Evolutionary conservation across 2,113 vertebrate species (phyloP), one percentile per base, ranked within the genome.

Genomic region (Datnioides undecimradiatus): DNA sequence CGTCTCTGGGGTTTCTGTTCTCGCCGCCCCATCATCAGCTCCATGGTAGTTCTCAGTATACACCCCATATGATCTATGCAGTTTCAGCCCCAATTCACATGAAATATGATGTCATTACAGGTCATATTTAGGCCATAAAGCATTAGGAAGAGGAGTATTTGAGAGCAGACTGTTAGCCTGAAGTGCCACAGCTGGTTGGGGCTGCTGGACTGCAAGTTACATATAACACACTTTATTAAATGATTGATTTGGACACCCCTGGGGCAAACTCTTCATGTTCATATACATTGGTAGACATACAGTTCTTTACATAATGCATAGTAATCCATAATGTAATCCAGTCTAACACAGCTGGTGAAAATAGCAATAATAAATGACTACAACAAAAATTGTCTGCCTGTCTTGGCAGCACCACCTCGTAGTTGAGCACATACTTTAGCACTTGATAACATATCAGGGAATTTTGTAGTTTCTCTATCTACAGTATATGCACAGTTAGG

Each of bases 371-470:
- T 77, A 80, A 85, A 89, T 52, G 59, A 86, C 81, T 71, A 91
- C 71, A 87, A 84, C 63, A 67, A 72, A 86, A 84, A 75, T 13
- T 73, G 73, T 63, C 76, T 60, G 74, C 82, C 78, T 43, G 17
- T 79, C n/a, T 80, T 12, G 73, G 90, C 86, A 83, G 89, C 85
- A 59, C 54, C 87, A 87, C 87, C 85, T 89, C 76, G 4, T 86
- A 91, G 82, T 90, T 80, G 86, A 90, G 89, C 87, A 86, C 92
- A 89, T 75, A 84, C 79, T 88, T 85, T 86, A 89, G 92, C 90
- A 93, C 90, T 93, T 82, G 81, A 91, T 91, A 71, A 91, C 89
- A 76, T 90, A 93, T 95, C 94, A 95, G 95, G 95, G 95, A 94
- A 65, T 93, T 91, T 90, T 91, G 82, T 93, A 93, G 90, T 90